Evolutionary conservation across 2,888 invertebrate genomes (phyloP), one percentile per base, ranked within the genome.

Genomic region (Tricholauxania praeusta): DNA sequence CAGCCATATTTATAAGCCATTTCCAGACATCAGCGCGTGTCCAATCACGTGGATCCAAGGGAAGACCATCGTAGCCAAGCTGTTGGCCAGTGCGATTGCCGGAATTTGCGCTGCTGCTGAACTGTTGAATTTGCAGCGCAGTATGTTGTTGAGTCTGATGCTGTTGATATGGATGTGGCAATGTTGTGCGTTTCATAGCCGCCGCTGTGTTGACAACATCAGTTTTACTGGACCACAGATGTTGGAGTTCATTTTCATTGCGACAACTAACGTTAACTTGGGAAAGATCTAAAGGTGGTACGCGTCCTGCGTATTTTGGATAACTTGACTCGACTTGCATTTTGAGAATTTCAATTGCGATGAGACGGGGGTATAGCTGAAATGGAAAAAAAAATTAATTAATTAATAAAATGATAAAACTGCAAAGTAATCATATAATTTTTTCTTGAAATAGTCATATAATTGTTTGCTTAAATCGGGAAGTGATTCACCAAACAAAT

Each of bases 1-100:
- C 88, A 47, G 91, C 89, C 83, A 92, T 91, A 76, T 88, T 87
- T 72, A 87, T 87, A 15, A 92, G 83, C 93, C 94, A 94, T 72
- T 89, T 87, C 72, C 90, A 91, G 3, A 94, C 94, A 80, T 93
- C 91, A 19, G 91, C 89, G 3, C 93, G 89, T 8, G 90, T 89
- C 94, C 94, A 94, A 53, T 90, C 89, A 1, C 93, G 88, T 0
- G 94, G 94, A 86, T 94, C 94, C 91, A 89, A 4, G 0, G 87
- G 87, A 73, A 87, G 77, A 5, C 85, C 86, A 77, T 87, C 87
- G 59, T 82, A 80, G 48, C 85, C 86, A 63, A 81, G 80, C 71
- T 81, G 81, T 51, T 74, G 83, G 62, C 73, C 73, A 60, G 67
- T 72, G 52, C 73, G 73, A 60, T 76, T 78, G 70, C 78, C 79